A percentile compares a stretch with the other conserved stretches of the same genome.
Evolutionary conservation across 2,888 invertebrate species (phyloP).

Genomic region (Metacarcinus magister): DNA sequence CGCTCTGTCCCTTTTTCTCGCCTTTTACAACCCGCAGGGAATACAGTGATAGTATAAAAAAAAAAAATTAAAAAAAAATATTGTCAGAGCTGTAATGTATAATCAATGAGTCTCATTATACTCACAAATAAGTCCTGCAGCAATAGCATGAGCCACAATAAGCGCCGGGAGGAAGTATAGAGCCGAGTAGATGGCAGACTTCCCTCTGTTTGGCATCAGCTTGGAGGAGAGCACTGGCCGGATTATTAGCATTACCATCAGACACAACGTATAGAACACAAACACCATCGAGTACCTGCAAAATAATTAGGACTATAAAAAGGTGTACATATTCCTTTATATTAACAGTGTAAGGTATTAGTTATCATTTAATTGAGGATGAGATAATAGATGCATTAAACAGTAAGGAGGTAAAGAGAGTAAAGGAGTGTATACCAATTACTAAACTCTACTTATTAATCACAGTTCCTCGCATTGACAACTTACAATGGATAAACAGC

Average conservation of each 20-base stretch:
- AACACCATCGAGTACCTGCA: slow-evolving; percentile 95
- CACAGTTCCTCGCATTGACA: no score
- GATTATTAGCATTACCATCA: slow-evolving; percentile 91
- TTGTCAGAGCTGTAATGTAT: no score
- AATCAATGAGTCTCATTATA: slow-evolving; percentile 44
- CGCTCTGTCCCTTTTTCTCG: no score
- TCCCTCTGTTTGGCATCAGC: slow-evolving; percentile 84
- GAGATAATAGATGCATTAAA: not conserved
- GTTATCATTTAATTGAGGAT: not conserved
- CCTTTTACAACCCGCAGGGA: no score
- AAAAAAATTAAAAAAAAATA: no score
- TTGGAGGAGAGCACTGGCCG: slow-evolving; percentile 90
- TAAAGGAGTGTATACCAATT: not conserved
- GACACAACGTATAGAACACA: slow-evolving; percentile 93
- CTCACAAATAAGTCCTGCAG: slow-evolving; percentile 94
- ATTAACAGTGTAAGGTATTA: not conserved
- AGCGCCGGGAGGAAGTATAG: slow-evolving; percentile 96
- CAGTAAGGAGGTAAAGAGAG: not conserved
- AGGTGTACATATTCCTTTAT: not conserved
- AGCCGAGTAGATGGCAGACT: slow-evolving; percentile 93
- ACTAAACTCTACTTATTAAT: no score
- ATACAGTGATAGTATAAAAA: no score
- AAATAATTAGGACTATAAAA: slow-evolving; percentile 82
- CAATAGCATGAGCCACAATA: slow-evolving; percentile 93
- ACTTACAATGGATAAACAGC: slow-evolving; percentile 98